phyloP scores from a whole-genome alignment of 2,888 invertebrate species.

The Cataglyphis livida region DNA sequence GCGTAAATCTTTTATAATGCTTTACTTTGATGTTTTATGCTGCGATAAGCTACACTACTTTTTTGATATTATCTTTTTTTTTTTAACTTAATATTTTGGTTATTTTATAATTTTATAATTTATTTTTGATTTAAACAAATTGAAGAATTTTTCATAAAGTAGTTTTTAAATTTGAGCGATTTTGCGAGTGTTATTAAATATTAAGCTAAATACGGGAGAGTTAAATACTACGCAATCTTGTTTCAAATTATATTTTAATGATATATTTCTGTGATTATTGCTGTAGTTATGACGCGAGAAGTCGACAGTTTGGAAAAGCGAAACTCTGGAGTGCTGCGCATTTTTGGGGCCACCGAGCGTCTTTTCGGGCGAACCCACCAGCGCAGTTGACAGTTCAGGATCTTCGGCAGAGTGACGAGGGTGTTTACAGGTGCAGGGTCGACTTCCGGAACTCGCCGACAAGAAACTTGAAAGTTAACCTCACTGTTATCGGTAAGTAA shows the following conservation, averaged over 20 bases:
- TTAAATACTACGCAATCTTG: background rate
- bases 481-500: conserved; percentile 91
- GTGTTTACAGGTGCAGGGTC: conserved; percentile 91
- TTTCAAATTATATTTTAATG: background rate
- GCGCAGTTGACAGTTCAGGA: conserved; percentile 86
- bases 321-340: conserved; percentile 88
- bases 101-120: background rate
- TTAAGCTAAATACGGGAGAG: background rate
- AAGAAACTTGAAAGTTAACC: conserved; percentile 91
- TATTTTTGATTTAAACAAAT: too few relatives aligned
- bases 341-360: conserved; percentile 88
- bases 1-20: background rate
- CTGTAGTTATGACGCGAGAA: conserved; percentile 89
- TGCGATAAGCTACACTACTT: background rate
- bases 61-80: background rate
- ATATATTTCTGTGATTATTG: background rate
- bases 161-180: background rate
- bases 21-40: background rate
- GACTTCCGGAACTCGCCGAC: conserved; percentile 92
- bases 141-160: background rate
- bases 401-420: conserved; percentile 87
- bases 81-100: background rate
- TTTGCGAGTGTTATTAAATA: background rate
- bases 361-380: conserved; percentile 87
- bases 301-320: conserved; percentile 87